Percentiles rank a stretch among this genome's conserved stretches.
Evolutionary conservation across 2,888 invertebrate genomes (phyloP).

Genomic region (Protonemura montana): DNA sequence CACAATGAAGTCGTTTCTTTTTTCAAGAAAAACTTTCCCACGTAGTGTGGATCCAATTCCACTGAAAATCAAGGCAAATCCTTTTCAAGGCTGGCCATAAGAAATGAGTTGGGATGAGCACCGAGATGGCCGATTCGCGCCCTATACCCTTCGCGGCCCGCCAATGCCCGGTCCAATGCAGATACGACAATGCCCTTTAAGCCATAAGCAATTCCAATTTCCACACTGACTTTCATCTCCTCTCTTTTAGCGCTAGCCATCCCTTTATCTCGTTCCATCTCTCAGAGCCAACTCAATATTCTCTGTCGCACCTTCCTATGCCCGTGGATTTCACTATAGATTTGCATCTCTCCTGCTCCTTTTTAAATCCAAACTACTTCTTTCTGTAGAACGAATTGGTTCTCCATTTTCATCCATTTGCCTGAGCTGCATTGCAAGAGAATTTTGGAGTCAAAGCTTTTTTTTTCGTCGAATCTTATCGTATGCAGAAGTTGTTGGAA

Average conservation of each 20-base stretch:
- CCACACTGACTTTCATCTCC: slow-evolving; percentile 47
- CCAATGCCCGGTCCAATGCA: background rate
- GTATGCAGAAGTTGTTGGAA: slow-evolving; percentile 33
- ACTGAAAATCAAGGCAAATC: background rate
- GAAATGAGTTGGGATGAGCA: background rate
- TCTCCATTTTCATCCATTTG: slow-evolving; percentile 47
- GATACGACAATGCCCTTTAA: slow-evolving; percentile 48
- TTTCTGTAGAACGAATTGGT: slow-evolving; percentile 49
- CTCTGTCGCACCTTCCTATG: background rate
- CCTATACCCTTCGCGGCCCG: background rate
- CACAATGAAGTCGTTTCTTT: too few relatives aligned
- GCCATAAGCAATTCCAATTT: slow-evolving; percentile 49
- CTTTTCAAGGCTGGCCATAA: background rate
- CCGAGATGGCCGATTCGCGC: background rate
- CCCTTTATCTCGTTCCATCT: slow-evolving; percentile 35
- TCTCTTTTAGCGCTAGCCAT: slow-evolving; percentile 34
- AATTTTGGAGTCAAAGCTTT: slow-evolving; percentile 46
- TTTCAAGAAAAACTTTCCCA: too few relatives aligned
- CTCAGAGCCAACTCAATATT: slow-evolving; percentile 17
- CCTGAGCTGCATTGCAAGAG: slow-evolving; percentile 42
- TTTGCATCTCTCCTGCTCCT: slow-evolving; percentile 40
- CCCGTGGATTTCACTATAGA: slow-evolving; percentile 32
- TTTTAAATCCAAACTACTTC: slow-evolving; percentile 47
- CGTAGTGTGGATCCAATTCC: background rate
- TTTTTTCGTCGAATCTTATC: slow-evolving; percentile 43